Conservation (phyloP, 2,797 vertebrate genomes). For the Rhinogobio ventralis region DNA sequence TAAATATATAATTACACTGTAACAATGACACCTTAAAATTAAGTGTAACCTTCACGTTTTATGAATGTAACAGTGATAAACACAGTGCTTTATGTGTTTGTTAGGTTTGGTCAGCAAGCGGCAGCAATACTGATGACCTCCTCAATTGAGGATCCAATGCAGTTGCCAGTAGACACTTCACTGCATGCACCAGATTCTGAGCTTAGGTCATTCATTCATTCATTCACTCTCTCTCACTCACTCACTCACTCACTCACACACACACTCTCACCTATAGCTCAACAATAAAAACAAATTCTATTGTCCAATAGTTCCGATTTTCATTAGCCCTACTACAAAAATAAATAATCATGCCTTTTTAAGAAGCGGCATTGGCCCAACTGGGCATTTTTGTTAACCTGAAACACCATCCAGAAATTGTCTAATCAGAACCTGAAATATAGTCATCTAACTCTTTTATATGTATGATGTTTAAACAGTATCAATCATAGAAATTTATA, state of each 20-base stretch:
- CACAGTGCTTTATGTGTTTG: constrained; percentile 12
- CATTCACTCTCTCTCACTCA: constrained; percentile 34
- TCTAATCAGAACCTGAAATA: not conserved
- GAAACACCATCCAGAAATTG: not conserved
- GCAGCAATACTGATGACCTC: constrained; percentile 78
- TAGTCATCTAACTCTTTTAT: not conserved
- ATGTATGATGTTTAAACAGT: not conserved
- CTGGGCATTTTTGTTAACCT: not conserved
- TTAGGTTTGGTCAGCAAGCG: constrained; percentile 76
- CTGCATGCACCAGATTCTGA: constrained; percentile 67
- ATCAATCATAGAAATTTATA: no score
- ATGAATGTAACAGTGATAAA: not conserved
- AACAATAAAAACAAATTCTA: not conserved
- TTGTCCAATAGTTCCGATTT: not conserved
- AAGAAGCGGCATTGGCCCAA: not conserved
- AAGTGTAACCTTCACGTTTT: not conserved
- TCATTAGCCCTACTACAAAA: not conserved
- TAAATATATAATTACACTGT: no score
- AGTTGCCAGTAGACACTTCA: constrained; percentile 63
- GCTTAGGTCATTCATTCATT: constrained; percentile 69
- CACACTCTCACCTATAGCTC: constrained; percentile 55
- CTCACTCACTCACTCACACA: constrained; percentile 32
- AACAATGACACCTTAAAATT: no score
- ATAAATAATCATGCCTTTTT: not conserved
- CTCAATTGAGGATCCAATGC: constrained; percentile 69